Conservation (phyloP, 2,113 vertebrate genomes). For the Furnarius figulus region DNA sequence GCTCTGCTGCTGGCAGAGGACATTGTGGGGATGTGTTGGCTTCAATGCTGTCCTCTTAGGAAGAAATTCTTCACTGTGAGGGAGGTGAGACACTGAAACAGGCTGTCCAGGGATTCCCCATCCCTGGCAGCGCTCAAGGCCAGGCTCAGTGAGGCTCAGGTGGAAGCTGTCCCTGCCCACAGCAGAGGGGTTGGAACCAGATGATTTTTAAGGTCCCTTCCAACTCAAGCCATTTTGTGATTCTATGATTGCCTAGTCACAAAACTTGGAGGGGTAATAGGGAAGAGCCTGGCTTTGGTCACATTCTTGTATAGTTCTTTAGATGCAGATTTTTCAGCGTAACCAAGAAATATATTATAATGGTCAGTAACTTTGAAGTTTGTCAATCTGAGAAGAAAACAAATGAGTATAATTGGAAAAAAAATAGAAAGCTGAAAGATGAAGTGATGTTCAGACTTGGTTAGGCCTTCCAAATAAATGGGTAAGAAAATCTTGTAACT, state of each 20-base stretch:
- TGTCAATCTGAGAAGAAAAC: background rate
- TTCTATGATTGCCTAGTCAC: background rate
- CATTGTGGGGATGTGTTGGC: rapidly evolving
- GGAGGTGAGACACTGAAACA: background rate
- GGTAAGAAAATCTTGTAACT: background rate
- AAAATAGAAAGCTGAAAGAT: background rate
- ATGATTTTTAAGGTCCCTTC: background rate
- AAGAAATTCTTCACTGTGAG: background rate
- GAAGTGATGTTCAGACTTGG: too few relatives aligned
- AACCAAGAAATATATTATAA: background rate
- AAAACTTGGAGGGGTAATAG: background rate
- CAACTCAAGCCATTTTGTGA: background rate
- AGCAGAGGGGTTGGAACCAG: background rate
- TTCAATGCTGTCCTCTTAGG: background rate
- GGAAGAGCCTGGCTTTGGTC: background rate
- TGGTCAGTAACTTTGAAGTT: background rate
- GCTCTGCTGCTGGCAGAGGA: background rate
- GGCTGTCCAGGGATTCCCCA: background rate
- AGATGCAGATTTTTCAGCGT: background rate
- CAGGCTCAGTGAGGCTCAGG: background rate
- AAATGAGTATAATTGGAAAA: background rate
- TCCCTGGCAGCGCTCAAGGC: background rate
- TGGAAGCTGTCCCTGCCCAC: background rate
- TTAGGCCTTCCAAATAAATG: background rate
- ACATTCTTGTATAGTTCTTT: background rate